Conservation (phyloP, 2,113 vertebrate genomes). For the Brevimyrus niger region DNA sequence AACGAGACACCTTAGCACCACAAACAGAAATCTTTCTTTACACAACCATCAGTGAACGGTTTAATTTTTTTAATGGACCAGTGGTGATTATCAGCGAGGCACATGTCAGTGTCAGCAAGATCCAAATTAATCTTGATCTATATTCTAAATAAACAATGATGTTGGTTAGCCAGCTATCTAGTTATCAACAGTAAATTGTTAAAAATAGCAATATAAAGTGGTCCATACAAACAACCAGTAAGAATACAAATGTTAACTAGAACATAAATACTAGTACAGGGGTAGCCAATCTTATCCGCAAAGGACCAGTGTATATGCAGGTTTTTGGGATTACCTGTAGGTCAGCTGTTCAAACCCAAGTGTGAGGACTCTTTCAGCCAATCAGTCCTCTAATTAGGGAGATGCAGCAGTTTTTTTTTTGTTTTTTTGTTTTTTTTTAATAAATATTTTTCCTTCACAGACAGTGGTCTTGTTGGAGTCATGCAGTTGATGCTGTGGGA, state of each 20-base stretch:
- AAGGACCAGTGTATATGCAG: too few relatives aligned
- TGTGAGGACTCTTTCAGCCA: too few relatives aligned
- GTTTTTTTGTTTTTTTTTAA: too few relatives aligned
- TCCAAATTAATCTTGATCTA: background rate
- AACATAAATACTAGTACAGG: too few relatives aligned
- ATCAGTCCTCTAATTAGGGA: too few relatives aligned
- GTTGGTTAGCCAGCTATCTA: background rate
- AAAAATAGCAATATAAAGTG: background rate
- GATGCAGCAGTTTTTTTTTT: too few relatives aligned
- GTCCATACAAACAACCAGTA: background rate
- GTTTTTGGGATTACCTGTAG: too few relatives aligned
- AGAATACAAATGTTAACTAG: background rate
- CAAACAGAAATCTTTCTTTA: background rate
- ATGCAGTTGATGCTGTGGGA: constrained; percentile 93
- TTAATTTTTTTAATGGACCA: background rate
- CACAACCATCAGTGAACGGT: background rate
- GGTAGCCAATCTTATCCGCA: too few relatives aligned
- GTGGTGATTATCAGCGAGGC: background rate
- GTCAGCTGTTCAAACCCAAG: too few relatives aligned
- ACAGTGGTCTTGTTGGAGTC: constrained; percentile 71
- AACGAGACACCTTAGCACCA: background rate
- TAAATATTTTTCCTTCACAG: constrained; percentile 48
- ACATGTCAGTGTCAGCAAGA: background rate
- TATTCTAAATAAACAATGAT: background rate
- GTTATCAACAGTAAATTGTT: background rate